Evolutionary conservation across 2,113 vertebrate genomes (phyloP), one percentile per base, ranked within the genome.

Genomic region (Todiramphus saurophagus): DNA sequence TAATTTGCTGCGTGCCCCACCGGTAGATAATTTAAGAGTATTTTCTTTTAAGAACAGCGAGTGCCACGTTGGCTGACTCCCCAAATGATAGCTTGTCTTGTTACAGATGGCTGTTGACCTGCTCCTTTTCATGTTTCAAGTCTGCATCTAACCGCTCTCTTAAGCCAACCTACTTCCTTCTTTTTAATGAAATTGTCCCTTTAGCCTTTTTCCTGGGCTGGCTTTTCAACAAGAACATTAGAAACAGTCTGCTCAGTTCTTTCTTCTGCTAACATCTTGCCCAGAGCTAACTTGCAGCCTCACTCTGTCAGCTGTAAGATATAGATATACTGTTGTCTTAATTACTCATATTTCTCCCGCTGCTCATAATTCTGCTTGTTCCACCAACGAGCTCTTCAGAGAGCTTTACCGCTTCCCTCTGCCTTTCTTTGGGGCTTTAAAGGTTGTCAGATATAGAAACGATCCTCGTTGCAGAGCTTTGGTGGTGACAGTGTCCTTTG

Each of bases 261-360:
- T 96, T 66, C 87, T 86, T 96, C 74, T 63, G 88, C 91, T 94
- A 94, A 92, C 94, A 90, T 94, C 95, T 97, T 95, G 69, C 79
- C 91, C 89, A 96, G 93, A 97, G 83, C 89, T 94, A 97, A 96
- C 89, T 96, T 94, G 75, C 83, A 95, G 81, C 72, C 94, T 81
- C 85, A 11, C 80, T 96, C 80, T 97, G 84, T 96, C 81, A 93
- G 94, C 85, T 95, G 88, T 89, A 93, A 96, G 87, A 95, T 96
- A 96, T 44, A 97, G 93, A 96, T 92, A 97, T 94, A 94, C 94
- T 90, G 88, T 97, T 97, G 96, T 97, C 97, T 96, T 98, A 97
- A 97, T 97, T 97, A 97, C 92, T 96, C 53, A 60, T 94, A 89
- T 97, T 98, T 97, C 81, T 97, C 93, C 88, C 85, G 90, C 89